Evolutionary conservation across 2,113 vertebrate species (phyloP).

Genomic region (Girardinichthys multiradiatus): DNA sequence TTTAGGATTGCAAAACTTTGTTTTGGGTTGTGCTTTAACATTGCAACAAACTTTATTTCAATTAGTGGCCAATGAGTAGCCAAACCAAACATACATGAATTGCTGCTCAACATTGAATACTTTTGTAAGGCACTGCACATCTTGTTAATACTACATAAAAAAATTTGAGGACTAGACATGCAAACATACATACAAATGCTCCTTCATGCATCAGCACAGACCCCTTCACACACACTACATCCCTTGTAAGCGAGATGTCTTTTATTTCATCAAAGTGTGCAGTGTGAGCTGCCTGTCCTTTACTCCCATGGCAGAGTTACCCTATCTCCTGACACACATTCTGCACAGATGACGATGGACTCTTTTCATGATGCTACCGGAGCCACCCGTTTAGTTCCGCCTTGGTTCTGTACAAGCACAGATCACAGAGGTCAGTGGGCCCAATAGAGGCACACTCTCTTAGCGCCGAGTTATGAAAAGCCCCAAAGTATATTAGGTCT

Average conservation of each 20-base stretch:
- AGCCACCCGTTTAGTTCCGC: slow-evolving; percentile 79
- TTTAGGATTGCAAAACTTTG: too few species aligned
- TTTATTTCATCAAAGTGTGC: slow-evolving; percentile 77
- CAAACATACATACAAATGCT: slow-evolving; percentile 20
- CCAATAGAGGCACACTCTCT: slow-evolving; percentile 31
- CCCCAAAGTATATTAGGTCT: slow-evolving; percentile 1
- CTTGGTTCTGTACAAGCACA: slow-evolving; percentile 74
- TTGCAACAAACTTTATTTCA: too few species aligned
- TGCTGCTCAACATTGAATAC: slow-evolving; percentile 12
- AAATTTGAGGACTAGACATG: slow-evolving; percentile 1
- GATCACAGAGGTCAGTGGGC: slow-evolving; percentile 73
- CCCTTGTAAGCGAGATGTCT: slow-evolving; percentile 75
- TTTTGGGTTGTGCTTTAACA: too few species aligned
- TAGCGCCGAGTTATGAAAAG: slow-evolving; percentile 46
- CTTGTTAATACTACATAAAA: slow-evolving; percentile 4
- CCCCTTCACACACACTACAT: slow-evolving; percentile 31
- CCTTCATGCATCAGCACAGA: slow-evolving; percentile 1
- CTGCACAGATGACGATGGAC: slow-evolving; percentile 73
- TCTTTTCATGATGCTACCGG: slow-evolving; percentile 76
- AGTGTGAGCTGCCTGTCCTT: slow-evolving; percentile 69
- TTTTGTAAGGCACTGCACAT: neutral
- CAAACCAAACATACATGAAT: neutral
- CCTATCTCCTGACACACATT: slow-evolving; percentile 77
- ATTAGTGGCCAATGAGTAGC: too few species aligned
- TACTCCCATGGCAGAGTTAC: slow-evolving; percentile 72